Evolutionary conservation across 2,113 vertebrate genomes (phyloP).

Genomic region (Platycercus adscitus): DNA sequence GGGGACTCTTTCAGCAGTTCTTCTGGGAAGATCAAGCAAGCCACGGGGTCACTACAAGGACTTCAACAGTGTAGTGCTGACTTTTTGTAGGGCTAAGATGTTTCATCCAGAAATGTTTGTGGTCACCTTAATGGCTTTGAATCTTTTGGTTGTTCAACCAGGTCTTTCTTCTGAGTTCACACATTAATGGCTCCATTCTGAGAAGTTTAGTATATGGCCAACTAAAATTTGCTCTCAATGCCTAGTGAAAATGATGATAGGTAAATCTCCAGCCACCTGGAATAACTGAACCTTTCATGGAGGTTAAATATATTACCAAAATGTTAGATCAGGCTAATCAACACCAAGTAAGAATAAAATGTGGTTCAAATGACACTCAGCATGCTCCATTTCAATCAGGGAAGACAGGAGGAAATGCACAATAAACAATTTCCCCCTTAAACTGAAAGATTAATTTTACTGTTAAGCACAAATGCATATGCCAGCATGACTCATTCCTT

Average conservation of each 20-base stretch:
- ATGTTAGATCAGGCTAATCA: conserved; percentile 36
- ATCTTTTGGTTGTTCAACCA: not conserved
- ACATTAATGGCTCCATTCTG: not conserved
- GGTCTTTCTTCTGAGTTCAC: not conserved
- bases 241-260: not conserved
- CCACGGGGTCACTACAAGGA: not conserved
- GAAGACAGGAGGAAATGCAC: conserved; percentile 1
- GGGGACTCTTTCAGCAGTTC: not conserved
- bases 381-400: not conserved
- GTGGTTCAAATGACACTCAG: not conserved
- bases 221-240: not conserved
- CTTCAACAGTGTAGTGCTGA: not conserved
- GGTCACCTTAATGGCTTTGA: not conserved
- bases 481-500: conserved; percentile 37
- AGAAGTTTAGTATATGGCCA: not conserved
- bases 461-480: conserved; percentile 33
- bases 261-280: not conserved
- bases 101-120: not conserved
- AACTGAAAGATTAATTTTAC: conserved; percentile 62
- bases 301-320: conserved; percentile 13
- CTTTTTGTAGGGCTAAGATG: not conserved
- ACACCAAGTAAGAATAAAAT: not conserved
- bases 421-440: conserved; percentile 34
- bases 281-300: not conserved
- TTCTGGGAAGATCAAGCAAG: not conserved